phyloP scores from a whole-genome alignment of 2,797 vertebrate species.

The Sandelia bainsii region DNA sequence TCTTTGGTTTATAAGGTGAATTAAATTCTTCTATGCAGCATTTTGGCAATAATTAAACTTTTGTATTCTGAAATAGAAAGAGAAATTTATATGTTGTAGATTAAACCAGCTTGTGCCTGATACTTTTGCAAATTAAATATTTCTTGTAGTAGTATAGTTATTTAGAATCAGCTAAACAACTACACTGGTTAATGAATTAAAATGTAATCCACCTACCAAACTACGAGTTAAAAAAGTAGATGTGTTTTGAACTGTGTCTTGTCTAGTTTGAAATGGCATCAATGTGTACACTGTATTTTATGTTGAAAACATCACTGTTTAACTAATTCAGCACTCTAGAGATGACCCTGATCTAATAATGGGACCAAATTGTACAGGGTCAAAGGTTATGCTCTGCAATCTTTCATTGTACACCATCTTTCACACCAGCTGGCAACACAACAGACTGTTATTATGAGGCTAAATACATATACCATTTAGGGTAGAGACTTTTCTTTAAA shows the following conservation, averaged over 20 bases:
- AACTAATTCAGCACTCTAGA: constrained; percentile 19
- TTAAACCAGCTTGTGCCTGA: constrained; percentile 46
- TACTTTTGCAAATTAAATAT: constrained; percentile 10
- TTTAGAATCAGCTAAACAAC: constrained; percentile 4
- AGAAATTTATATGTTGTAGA: constrained; percentile 3
- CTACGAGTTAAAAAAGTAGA: neutral
- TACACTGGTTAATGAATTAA: constrained; percentile 8
- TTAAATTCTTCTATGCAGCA: constrained; percentile 12
- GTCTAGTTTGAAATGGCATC: constrained; percentile 17
- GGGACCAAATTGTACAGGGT: constrained; percentile 81
- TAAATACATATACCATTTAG: constrained; percentile 37
- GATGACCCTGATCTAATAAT: constrained; percentile 61
- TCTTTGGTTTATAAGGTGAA: neutral
- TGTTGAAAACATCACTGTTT: constrained; percentile 32
- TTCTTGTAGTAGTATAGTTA: neutral
- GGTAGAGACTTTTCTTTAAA: constrained; percentile 20
- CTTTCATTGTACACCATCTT: constrained; percentile 27
- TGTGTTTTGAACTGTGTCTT: constrained; percentile 17
- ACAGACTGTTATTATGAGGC: constrained; percentile 14
- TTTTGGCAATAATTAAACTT: constrained; percentile 17
- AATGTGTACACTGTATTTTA: constrained; percentile 39
- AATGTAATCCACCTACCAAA: neutral
- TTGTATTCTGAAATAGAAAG: constrained; percentile 13
- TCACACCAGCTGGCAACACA: constrained; percentile 8
- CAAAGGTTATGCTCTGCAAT: constrained; percentile 50